Evolutionary conservation across 2,888 invertebrate genomes (phyloP), one percentile per base, ranked within the genome.

Genomic region (Venusia cambrica): DNA sequence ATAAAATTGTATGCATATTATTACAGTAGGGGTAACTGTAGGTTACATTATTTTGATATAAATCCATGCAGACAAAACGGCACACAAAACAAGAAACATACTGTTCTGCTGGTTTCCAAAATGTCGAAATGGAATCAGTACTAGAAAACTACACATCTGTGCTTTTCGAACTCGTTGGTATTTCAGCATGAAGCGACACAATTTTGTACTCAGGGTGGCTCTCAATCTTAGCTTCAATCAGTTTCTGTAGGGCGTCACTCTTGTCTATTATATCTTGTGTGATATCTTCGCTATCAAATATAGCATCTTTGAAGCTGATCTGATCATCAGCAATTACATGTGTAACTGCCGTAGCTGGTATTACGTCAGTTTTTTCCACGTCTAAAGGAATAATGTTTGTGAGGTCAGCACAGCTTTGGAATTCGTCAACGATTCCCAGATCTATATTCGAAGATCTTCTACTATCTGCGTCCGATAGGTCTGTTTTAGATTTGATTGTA

Each of bases 161-260:
- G 57, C 74, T 83, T 66, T 83, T 87, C 12, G 87, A 81, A 30
- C 69, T 55, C 15, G 70, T 65, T 22, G 67, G 57, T 33, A 69
- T 66, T 52, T 80, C 77, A 21, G 74, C 70, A 29, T 77, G 75
- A 52, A 84, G 61, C 14, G 76, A 62, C 38, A 80, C 68, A 39
- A 66, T 69, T 56, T 81, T 84, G 56, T 84, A 85, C 47, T 87
- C 85, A 4, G 84, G 81, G 33, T 84, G 78, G 48, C 63, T 77
- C 46, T 79, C 80, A 48, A 85, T 64, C 61, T 79, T 85, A 1
- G 79, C 80, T 30, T 78, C 74, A 28, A 87, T 85, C 24, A 80
- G 62, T 56, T 77, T 84, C 47, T 80, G 74, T 14, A 85, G 51
- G 19, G 72, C 80, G 41, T 77, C 76, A 52, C 83, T 85, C 51